These are phyloP conservation scores for Megaceryle torquata DNA, from an alignment of 2,113 vertebrate species.

Conservation along the genomic window DNA sequence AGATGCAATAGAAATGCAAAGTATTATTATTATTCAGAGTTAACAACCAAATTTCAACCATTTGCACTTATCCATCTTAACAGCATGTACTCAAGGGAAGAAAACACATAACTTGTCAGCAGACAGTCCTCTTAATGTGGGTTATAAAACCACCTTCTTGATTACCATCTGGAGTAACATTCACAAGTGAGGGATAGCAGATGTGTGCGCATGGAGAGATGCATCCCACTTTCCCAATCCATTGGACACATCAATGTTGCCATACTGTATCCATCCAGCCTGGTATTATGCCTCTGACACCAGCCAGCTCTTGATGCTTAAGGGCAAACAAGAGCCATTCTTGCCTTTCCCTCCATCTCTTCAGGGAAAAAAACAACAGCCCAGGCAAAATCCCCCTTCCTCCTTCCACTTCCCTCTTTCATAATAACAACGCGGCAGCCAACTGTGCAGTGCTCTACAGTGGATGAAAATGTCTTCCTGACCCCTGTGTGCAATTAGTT, in stretches of 20 bases:
- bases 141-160: constrained; percentile 78
- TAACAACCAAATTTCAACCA: constrained; percentile 77
- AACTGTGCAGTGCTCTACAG: constrained; percentile 44
- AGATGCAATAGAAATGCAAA: constrained; percentile 73
- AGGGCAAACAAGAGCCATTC: background rate
- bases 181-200: constrained; percentile 73
- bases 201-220: constrained; percentile 61
- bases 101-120: constrained; percentile 77
- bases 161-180: constrained; percentile 77
- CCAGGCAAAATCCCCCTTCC: background rate
- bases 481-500: constrained; percentile 63
- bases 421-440: constrained; percentile 34
- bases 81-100: constrained; percentile 71
- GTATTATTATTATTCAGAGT: constrained; percentile 77
- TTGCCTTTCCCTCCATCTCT: background rate
- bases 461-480: constrained; percentile 60
- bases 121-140: constrained; percentile 76
- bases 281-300: background rate
- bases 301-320: background rate
- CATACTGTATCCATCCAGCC: constrained; percentile 30
- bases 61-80: constrained; percentile 75
- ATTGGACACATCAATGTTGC: constrained; percentile 50
- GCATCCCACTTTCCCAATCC: constrained; percentile 54
- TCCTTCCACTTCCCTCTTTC: constrained; percentile 14
- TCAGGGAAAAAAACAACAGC: background rate